A percentile compares a stretch with the other conserved stretches of the same genome.
Conservation (phyloP, 2,797 vertebrate species). For the Salmo trutta region DNA sequence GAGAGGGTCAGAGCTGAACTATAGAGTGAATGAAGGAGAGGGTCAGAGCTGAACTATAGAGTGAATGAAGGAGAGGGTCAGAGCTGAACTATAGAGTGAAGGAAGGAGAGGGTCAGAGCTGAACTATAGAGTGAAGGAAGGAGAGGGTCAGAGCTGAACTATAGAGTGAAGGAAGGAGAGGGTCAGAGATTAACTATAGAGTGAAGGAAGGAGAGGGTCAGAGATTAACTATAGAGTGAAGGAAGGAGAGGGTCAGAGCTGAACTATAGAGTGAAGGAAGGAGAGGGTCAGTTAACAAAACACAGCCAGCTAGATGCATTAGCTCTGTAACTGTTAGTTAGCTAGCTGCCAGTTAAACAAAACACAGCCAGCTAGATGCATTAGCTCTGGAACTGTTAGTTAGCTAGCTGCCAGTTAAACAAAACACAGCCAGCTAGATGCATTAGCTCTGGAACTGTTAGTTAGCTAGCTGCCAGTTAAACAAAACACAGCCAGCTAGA, state of each 20-base stretch:
- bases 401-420: no score
- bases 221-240: background rate
- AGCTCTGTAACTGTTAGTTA: no score
- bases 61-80: background rate
- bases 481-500: no score
- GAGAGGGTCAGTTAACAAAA: no score
- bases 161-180: background rate
- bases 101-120: background rate
- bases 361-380: no score
- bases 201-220: background rate
- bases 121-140: no score
- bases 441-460: no score
- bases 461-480: no score
- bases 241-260: background rate
- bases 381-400: no score
- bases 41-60: background rate
- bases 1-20: background rate
- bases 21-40: background rate
- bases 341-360: no score
- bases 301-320: no score
- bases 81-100: background rate
- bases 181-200: background rate
- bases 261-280: background rate
- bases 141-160: background rate
- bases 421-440: no score